Conservation (phyloP, 2,797 vertebrate species). For the Xenops minutus region DNA sequence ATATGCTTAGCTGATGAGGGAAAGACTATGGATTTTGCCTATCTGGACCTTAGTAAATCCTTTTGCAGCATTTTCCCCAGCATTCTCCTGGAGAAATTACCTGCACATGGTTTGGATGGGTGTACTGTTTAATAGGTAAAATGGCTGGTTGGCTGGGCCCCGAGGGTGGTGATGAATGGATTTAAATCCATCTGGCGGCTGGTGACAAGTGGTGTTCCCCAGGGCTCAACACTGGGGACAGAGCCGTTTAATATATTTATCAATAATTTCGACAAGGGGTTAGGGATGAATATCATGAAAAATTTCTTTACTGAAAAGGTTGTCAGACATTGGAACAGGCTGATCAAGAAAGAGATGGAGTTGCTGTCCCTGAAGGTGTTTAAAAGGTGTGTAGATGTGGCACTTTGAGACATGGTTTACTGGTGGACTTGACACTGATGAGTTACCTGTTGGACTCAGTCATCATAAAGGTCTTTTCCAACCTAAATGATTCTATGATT, state of each 20-base stretch:
- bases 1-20: no score
- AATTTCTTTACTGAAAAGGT: background rate
- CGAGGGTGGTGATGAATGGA: no score
- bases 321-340: background rate
- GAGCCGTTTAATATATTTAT: background rate
- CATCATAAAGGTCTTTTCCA: background rate
- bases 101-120: no score
- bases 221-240: background rate
- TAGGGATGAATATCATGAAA: background rate
- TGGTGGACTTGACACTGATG: background rate
- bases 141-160: no score
- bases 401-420: background rate
- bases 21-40: no score
- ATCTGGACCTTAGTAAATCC: no score
- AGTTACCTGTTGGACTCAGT: background rate
- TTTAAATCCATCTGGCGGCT: no score
- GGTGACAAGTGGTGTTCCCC: background rate
- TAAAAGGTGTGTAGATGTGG: background rate
- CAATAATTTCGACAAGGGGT: background rate
- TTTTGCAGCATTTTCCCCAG: no score
- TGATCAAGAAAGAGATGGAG: background rate
- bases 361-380: background rate
- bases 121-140: no score
- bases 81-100: no score
- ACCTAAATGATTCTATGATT: background rate